Base-by-base conservation (phyloP, 2,888 invertebrate genomes). In the Matsumyia berberina region DNA sequence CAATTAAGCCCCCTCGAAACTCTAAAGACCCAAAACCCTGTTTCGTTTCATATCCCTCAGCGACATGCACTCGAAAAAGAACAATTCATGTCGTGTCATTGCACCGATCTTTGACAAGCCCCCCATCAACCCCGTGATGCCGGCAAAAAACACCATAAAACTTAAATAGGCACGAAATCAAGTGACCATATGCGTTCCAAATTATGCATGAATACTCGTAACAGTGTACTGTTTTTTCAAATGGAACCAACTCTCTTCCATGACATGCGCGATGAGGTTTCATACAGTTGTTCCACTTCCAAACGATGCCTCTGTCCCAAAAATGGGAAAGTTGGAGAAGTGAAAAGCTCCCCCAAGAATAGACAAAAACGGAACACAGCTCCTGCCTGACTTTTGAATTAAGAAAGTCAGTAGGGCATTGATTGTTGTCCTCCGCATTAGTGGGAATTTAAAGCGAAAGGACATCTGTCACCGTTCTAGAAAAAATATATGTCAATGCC, bases 331-430 rank as follows among this genome's bases (percentile, higher is more conserved):
- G 5, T 9, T 12, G 57, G 77, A 15, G 70, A 77, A 70, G 35
- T 39, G 0, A 7, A 74, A 74, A 80, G 85, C 85, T 70, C 19
- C 1, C n/a, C 35, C 11, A 8, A 3, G 0, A 35, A 53, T 37
- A 44, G 9, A 46, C 5, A 19, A 17, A 53, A 55, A 37, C 0
- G 11, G n/a, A 5, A 15, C 15, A 24, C 49, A 39, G 53, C 33
- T 64, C 51, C 9, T 33, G 15, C 2, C n/a, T 55, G 24, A 24
- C 24, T 55, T 12, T 55, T 35, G n/a, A n/a, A 19, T 33, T 31
- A 85, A 80, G 62, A 17, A 80, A 74, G 85, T 76, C 85, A 85
- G 80, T 85, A 85, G 85, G 80, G 39, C 80, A 85, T 76, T 76
- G 85, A 70, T 74, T 72, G 58, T 67, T 70, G 58, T 80, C 60